Percentiles rank a stretch among this genome's conserved stretches.
These are phyloP conservation scores for Megalops cyprinoides DNA, from an alignment of 2,797 vertebrate genomes.

Conservation along the genomic window DNA sequence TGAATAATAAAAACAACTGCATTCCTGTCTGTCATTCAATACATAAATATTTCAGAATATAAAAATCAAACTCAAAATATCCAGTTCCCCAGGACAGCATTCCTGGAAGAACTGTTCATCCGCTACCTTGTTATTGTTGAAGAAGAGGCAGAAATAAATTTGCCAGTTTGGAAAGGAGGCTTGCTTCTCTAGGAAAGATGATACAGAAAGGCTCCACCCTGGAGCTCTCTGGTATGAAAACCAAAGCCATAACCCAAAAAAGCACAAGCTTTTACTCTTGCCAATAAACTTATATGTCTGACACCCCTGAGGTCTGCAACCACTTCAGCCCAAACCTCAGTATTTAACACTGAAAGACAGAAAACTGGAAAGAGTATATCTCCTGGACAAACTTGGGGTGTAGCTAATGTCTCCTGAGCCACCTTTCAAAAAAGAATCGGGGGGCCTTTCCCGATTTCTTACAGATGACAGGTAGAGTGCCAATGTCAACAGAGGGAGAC, in stretches of 20 bases:
- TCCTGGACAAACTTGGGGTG: neutral
- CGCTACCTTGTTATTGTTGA: conserved; percentile 39
- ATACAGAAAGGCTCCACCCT: conserved; percentile 35
- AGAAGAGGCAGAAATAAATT: conserved; percentile 40
- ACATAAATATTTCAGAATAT: too few species aligned
- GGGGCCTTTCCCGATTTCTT: neutral
- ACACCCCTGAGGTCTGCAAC: neutral
- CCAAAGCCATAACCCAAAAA: conserved; percentile 46
- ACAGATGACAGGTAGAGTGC: neutral
- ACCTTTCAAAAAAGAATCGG: neutral
- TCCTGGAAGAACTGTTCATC: conserved; percentile 42
- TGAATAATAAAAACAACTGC: conserved; percentile 22
- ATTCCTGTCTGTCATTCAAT: too few species aligned
- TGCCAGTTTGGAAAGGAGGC: neutral
- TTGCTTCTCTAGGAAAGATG: conserved; percentile 15
- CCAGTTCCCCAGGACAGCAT: conserved; percentile 40
- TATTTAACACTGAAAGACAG: neutral
- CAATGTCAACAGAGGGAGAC: conserved; percentile 2
- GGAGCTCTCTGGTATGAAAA: conserved; percentile 38
- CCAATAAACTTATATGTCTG: conserved; percentile 23
- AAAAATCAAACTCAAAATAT: too few species aligned
- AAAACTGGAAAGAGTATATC: neutral
- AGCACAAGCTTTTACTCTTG: conserved; percentile 40
- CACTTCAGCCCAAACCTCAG: neutral
- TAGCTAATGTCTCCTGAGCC: neutral